Base-by-base conservation (phyloP, 2,888 invertebrate species). In the Ormyrus nitidulus region DNA sequence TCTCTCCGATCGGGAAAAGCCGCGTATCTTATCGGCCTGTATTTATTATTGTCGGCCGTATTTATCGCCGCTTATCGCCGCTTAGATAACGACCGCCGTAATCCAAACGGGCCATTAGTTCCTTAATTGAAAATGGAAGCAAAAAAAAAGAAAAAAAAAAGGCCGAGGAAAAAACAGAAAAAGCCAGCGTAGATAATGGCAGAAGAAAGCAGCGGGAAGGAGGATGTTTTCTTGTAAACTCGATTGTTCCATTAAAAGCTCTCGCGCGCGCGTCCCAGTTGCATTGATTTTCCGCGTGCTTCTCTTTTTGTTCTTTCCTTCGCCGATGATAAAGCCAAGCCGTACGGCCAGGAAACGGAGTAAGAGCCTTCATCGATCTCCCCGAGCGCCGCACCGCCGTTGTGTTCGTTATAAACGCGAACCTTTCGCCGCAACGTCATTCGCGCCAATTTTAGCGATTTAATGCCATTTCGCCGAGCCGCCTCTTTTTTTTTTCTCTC, bases 41-140 rank as follows among this genome's bases (percentile, higher is more conserved):
- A 64, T 73, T 73, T 74, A 74, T 73, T 79, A 64, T 74, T 79
- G 69, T 58, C 51, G 70, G 19, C 8, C 58, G 74, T 19, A 74
- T 69, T 56, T 56, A 68, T 68, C 68, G 34, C 46, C 19, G 19
- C 48, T 65, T 72, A 19, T 49, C 61, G 59, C 59, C 11, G 56
- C 34, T 68, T 54, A 9, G 13, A 46, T n/a, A 68, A 9, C 34
- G 19, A 2, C 19, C 19, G 19, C 19, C 19, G 19, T 19, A 19
- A 19, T 19, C 19, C 19, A 2, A 19, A 19, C 19, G 19, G 19
- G 19, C 19, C 19, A 19, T 19, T 19, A 19, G 19, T 19, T 19
- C 19, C 19, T 19, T 19, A 19, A 19, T 19, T 19, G 19, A 19
- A 19, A 19, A 19, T 19, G 1, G 19, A 19, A 19, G 19, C 19